These are phyloP conservation scores for Lepidonotus clava DNA, from an alignment of 2,888 invertebrate genomes.

Conservation along the genomic window DNA sequence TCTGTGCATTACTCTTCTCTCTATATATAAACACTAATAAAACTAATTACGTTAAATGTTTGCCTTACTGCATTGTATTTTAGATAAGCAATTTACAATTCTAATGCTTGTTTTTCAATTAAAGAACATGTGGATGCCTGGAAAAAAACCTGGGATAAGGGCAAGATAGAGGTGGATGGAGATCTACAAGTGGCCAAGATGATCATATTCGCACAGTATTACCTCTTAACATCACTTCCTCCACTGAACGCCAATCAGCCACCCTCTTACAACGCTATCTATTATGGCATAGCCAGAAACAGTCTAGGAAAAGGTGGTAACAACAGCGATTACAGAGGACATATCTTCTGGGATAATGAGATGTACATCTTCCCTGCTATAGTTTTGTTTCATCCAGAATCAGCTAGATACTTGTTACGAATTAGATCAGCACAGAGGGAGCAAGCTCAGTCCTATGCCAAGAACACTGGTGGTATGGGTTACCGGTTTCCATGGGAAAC, in stretches of 20 bases:
- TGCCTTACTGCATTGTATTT: too few species aligned
- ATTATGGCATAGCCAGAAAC: slow-evolving; percentile 62
- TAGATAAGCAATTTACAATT: too few species aligned
- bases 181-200: slow-evolving; percentile 61
- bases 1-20: too few species aligned
- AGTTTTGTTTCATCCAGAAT: slow-evolving; percentile 68
- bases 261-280: slow-evolving; percentile 62
- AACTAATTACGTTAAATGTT: too few species aligned
- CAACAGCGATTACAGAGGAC: slow-evolving; percentile 67
- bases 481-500: slow-evolving; percentile 69
- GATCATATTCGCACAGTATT: slow-evolving; percentile 68
- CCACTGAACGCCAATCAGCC: slow-evolving; percentile 56
- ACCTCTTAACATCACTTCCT: slow-evolving; percentile 72
- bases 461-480: slow-evolving; percentile 61
- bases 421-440: slow-evolving; percentile 61
- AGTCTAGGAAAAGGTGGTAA: slow-evolving; percentile 63
- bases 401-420: slow-evolving; percentile 67
- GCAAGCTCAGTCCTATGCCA: slow-evolving; percentile 64
- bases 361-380: slow-evolving; percentile 71
- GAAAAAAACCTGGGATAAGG: slow-evolving; percentile 64
- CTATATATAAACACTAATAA: too few species aligned
- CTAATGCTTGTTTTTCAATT: too few species aligned
- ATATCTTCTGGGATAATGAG: slow-evolving; percentile 74
- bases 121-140: slow-evolving; percentile 65
- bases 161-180: slow-evolving; percentile 60